Base-by-base conservation (phyloP, 2,888 invertebrate species). In the Alviniconcha strummeri region DNA sequence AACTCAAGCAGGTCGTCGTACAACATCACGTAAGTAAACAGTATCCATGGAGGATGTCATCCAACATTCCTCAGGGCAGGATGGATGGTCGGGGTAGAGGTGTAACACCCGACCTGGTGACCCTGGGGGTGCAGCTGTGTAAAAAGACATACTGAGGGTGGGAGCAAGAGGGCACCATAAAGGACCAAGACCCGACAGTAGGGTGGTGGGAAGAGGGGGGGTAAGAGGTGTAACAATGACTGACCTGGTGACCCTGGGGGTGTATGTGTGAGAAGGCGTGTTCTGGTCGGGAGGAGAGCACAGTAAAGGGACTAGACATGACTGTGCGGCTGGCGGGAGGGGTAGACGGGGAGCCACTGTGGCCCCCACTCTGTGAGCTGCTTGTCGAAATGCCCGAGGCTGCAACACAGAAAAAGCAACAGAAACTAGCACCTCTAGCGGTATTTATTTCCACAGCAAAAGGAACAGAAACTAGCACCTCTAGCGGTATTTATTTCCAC, bases 261-360 rank as follows among this genome's bases (percentile, higher is more conserved):
- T 98, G 98, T 95, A 98, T 98, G 94, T 98, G 98, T 94, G 97
- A 96, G 95, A 98, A 98, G 85, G 97, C 96, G 94, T 97, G 97
- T 93, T 97, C 97, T 80, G 93, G 92, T 84, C 94, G 91, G 82
- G 92, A 90, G 69, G 83, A 86, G 85, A 93, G 89, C 84, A 93
- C 90, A 81, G 90, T 91, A 89, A 94, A 94, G 67, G 94, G 94
- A 90, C 93, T 93, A 89, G 93, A 92, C 93, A 94, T 93, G 84
- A 94, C 91, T 83, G 92, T 91, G 84, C 94, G 90, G 89, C 93
- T 94, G 81, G 90, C 89, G 19, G 93, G 93, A 19, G 93, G 91
- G 8, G 92, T 91, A 85, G 91, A 92, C 8, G 91, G 91, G 52
- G 92, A 89, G 85, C 89, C 87, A 87, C 90, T 64, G 54, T 6